Evolutionary conservation across 2,797 vertebrate genomes (phyloP), one percentile per base, ranked within the genome.

Genomic region (Chrosomus eos): DNA sequence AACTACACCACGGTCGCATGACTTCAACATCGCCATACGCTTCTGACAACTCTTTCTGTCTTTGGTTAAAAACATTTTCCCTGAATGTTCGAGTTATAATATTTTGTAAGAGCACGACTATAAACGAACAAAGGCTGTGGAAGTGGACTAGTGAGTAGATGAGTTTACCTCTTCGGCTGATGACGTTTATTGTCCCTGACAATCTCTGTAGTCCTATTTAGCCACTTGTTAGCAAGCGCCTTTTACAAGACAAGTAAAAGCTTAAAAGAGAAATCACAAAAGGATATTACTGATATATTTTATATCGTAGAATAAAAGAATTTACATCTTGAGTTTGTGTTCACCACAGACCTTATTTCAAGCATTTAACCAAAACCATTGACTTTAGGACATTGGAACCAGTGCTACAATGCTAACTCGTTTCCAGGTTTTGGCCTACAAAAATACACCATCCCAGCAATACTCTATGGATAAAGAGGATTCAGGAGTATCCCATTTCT

Each of bases 401-500:
- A 62, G 11, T 62, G 58, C 58, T 14, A 62, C n/a, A 28, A 62
- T 62, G n/a, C 5, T 16, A 64, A 64, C 14, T 18, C 7, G 1
- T 64, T 64, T 31, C 14, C 28, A 7, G 16, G 16, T 64, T 18
- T 60, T 64, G 28, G 28, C 28, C 28, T 18, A 31, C n/a, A 64
- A 16, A 28, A 28, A 64, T 64, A 18, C 4, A 0, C 16, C 62
- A 64, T 31, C 62, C 62, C 28, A 31, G 28, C 62, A 64, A 3
- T 28, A 8, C 26, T 64, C 26, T 31, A 64, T 64, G 60, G 40
- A 36, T 81, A 16, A 28, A 16, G 55, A 60, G 43, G 40, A 26
- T 53, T 33, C 19, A 23, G 40, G 72, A 79, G 31, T 51, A 19
- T 28, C 10, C 75, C 76, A 43, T 51, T 81, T 23, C 43, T 87